Evolutionary conservation across 2,888 invertebrate species (phyloP).

Genomic region (Pristionchus mayeri): DNA sequence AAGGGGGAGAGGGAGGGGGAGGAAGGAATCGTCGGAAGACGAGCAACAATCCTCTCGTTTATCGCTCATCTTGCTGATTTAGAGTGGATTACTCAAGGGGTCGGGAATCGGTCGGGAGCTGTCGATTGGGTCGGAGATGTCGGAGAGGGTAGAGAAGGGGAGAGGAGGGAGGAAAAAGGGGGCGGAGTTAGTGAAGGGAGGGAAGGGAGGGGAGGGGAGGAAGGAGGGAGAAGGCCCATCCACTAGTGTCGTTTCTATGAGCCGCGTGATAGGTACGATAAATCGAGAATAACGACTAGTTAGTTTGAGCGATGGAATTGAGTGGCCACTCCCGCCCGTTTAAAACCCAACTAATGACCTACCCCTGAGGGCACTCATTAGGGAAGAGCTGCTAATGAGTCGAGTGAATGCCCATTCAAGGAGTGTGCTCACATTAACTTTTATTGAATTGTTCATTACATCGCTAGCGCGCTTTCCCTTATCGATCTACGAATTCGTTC

Average conservation of each 20-base stretch:
- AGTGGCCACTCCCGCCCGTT: background rate
- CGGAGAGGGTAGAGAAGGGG: background rate
- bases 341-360: too few species aligned
- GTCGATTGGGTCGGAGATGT: slow-evolving; percentile 10
- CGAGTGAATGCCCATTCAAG: background rate
- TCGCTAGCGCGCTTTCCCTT: background rate
- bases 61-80: slow-evolving; percentile 25
- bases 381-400: background rate
- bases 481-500: background rate
- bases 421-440: slow-evolving; percentile 36
- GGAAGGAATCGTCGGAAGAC: background rate
- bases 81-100: background rate
- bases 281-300: slow-evolving; percentile 45
- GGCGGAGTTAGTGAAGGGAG: background rate
- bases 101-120: background rate
- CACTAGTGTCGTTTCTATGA: slow-evolving; percentile 37
- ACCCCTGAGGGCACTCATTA: background rate
- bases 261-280: slow-evolving; percentile 46
- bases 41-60: slow-evolving; percentile 16
- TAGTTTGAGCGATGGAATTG: slow-evolving; percentile 42
- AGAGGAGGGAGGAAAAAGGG: background rate
- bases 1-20: background rate
- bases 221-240: slow-evolving; percentile 16
- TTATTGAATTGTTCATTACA: slow-evolving; percentile 40
- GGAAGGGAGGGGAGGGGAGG: background rate